A percentile compares a stretch with the other conserved stretches of the same genome.
phyloP scores from a whole-genome alignment of 2,113 vertebrate genomes.

The Balaeniceps rex region DNA sequence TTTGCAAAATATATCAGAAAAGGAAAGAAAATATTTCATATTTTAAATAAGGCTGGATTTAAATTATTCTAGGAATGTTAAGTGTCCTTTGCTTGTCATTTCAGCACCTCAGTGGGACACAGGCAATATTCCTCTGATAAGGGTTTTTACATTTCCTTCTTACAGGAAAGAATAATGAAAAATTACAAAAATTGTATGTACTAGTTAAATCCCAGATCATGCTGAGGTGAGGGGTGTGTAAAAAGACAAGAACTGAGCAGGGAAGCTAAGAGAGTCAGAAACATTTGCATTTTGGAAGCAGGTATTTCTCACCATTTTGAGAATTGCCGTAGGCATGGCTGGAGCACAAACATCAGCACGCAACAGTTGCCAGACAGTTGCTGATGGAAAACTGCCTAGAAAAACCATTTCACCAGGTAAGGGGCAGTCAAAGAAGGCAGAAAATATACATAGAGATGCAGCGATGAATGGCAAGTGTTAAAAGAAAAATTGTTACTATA shows the following conservation, averaged over 20 bases:
- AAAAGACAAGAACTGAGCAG: background rate
- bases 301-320: constrained; percentile 75
- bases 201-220: background rate
- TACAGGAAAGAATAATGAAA: background rate
- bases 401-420: background rate
- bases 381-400: background rate
- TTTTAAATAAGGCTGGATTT: background rate
- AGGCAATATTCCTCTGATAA: background rate
- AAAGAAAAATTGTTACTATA: background rate
- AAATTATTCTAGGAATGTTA: background rate
- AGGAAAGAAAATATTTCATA: background rate
- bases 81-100: background rate
- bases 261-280: background rate
- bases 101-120: background rate
- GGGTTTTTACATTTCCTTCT: background rate
- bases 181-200: background rate
- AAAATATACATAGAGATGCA: background rate
- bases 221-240: background rate
- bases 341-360: background rate
- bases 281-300: background rate
- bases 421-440: background rate
- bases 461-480: background rate
- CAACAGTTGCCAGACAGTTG: background rate
- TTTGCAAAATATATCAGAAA: background rate
- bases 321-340: background rate